Evolutionary conservation across 1,140 invertebrate species (phyloP), one percentile per base, ranked within the genome.

Genomic region (Caerostris darwini): DNA sequence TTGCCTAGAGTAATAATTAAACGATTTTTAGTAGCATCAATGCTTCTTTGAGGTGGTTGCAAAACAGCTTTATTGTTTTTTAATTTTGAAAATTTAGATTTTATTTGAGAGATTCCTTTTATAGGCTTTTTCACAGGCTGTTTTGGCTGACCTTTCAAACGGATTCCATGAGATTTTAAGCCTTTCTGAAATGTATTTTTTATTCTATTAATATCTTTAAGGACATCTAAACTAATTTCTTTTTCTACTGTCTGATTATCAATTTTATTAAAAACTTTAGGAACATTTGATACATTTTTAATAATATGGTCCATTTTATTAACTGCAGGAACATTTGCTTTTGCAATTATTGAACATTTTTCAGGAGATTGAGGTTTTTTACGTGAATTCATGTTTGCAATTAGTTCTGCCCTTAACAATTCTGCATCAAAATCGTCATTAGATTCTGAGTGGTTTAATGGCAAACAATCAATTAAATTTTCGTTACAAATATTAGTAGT

Each of bases 341-440:
- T 85, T 67, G 12, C n/a, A 67, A 67, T 14, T 50, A 50, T 7
- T 50, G 50, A 34, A 64, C 34, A 64, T 64, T 12, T 64, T 64
- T 5, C 61, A 64, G 3, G 14, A 87, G 57, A 50, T 12, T 61
- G 57, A 87, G 7, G 7, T 14, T 64, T 64, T 69, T 56, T 53
- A 17, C 50, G 87, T 53, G 82, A 86, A 69, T 69, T 85, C 69
- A 94, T 59, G 34, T 34, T 81, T 4, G 85, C 92, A 94, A 94
- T 88, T 61, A 88, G 17, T 82, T 88, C 57, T 17, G 92, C 92
- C 54, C 92, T 50, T 82, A 94, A 89, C 17, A 89, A 7, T 10
- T 71, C 85, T 89, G 59, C 86, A 89, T 94, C 85, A 88, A 89
- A 58, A n/a, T 94, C 92, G 54, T 94, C 86, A 54, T 81, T 67